These are phyloP conservation scores for Trogon melanurus DNA, from an alignment of 2,113 vertebrate genomes.

Conservation along the genomic window DNA sequence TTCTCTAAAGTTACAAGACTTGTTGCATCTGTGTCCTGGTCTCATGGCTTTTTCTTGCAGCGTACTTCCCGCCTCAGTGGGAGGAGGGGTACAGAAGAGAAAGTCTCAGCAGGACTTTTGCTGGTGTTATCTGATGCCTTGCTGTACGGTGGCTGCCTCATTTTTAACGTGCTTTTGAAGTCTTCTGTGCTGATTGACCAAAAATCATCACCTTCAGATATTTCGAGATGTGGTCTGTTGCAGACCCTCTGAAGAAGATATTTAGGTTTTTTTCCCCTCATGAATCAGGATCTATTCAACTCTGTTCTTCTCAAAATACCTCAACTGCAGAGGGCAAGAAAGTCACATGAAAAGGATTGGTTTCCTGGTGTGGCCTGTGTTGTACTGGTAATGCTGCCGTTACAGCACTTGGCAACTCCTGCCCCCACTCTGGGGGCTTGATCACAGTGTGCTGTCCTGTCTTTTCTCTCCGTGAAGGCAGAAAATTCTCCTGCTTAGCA, in stretches of 20 bases:
- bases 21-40: neutral
- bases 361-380: neutral
- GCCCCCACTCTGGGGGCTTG: rapidly evolving
- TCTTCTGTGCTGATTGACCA: neutral
- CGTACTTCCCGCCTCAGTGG: neutral
- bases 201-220: neutral
- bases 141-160: neutral
- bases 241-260: neutral
- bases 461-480: neutral
- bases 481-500: neutral
- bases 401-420: neutral
- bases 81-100: neutral
- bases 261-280: neutral
- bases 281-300: neutral
- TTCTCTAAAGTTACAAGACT: neutral
- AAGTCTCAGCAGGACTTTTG: neutral
- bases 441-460: neutral
- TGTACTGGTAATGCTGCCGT: neutral
- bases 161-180: neutral
- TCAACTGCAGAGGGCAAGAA: neutral
- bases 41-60: neutral
- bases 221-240: neutral
- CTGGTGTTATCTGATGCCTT: neutral
- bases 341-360: neutral
- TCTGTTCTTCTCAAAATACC: neutral